A percentile compares a stretch with the other conserved stretches of the same genome.
phyloP scores from a whole-genome alignment of 1,140 invertebrate species.

The Babylonia areolata region DNA sequence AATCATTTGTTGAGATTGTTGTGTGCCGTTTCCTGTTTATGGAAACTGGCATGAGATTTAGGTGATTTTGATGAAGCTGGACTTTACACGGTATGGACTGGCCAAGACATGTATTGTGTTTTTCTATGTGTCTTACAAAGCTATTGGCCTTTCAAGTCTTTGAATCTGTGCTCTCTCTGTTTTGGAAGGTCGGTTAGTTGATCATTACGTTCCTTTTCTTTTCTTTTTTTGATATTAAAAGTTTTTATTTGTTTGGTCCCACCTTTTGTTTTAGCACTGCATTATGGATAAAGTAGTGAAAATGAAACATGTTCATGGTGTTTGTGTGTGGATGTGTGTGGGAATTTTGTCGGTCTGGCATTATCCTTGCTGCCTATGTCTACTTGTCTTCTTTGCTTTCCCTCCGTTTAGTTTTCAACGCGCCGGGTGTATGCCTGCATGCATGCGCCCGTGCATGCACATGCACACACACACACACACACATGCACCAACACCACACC shows the following conservation, averaged over 20 bases:
- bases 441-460: neutral
- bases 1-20: too few relatives aligned
- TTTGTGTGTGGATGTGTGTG: neutral
- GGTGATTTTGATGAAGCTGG: conserved; percentile 6
- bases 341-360: too few relatives aligned
- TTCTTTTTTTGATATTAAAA: neutral
- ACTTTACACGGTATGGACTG: neutral
- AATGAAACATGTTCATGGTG: neutral
- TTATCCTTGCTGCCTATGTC: neutral
- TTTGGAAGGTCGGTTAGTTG: neutral
- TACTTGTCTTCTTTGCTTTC: too few relatives aligned
- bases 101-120: neutral
- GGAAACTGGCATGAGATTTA: too few relatives aligned
- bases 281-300: conserved; percentile 8
- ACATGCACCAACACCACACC: neutral
- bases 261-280: neutral
- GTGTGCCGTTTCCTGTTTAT: too few relatives aligned
- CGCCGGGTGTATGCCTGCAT: neutral
- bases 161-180: neutral
- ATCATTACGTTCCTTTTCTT: neutral
- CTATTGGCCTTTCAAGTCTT: neutral
- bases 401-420: too few relatives aligned
- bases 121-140: neutral
- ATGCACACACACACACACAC: neutral
- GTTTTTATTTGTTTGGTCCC: too few relatives aligned